Evolutionary conservation across 2,113 vertebrate species (phyloP).

Genomic region (Galeopterus variegatus): DNA sequence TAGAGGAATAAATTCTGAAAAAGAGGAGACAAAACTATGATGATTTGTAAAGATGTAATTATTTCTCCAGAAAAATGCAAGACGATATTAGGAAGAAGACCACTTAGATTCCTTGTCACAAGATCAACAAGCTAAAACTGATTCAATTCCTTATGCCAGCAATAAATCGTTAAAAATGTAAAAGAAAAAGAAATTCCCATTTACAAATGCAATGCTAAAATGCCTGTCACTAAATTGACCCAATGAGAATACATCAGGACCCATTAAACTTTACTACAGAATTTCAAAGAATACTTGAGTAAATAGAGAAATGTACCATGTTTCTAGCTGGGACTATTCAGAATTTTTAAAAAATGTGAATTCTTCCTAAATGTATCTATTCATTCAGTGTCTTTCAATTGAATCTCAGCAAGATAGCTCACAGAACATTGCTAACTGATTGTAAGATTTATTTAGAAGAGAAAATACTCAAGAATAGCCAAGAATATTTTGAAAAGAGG

Average conservation of each 20-base stretch:
- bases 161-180: background rate
- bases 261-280: background rate
- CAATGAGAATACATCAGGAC: background rate
- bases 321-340: background rate
- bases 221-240: background rate
- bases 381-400: background rate
- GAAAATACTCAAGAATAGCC: too few species aligned
- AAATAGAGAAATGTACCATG: background rate
- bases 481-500: too few species aligned
- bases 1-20: background rate
- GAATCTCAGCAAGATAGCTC: background rate
- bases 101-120: background rate
- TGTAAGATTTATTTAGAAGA: too few species aligned
- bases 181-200: background rate
- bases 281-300: background rate
- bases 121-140: background rate
- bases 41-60: background rate
- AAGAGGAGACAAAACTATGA: background rate
- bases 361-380: background rate
- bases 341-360: background rate
- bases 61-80: background rate
- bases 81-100: background rate
- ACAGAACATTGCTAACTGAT: background rate
- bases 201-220: background rate
- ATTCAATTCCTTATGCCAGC: background rate